A percentile compares a stretch with the other conserved stretches of the same genome.
phyloP scores from a whole-genome alignment of 1,140 invertebrate genomes.

The Eumeta japonica region DNA sequence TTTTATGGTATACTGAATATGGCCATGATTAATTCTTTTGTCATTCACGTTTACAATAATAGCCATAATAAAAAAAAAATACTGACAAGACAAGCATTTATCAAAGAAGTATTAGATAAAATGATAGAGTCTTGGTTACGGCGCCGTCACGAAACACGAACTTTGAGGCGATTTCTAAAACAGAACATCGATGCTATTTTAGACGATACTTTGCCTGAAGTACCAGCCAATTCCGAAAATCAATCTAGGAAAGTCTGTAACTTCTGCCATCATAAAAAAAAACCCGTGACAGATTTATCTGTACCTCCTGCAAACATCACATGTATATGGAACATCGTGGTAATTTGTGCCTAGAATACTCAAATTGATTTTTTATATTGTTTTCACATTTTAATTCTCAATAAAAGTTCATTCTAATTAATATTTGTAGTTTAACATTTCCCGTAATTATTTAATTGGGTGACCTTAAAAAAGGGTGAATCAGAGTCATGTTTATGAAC shows the following conservation, averaged over 20 bases:
- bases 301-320: conserved; percentile 6
- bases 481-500: not conserved
- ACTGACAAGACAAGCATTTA: conserved; percentile 3
- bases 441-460: not conserved
- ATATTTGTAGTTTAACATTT: not conserved
- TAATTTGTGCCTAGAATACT: conserved; percentile 6
- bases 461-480: not conserved
- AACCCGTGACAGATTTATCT: conserved; percentile 6
- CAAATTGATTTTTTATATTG: conserved; percentile 1
- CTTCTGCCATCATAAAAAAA: conserved; percentile 4
- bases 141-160: not conserved
- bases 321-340: conserved; percentile 5
- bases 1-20: conserved; percentile 10
- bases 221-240: conserved; percentile 1
- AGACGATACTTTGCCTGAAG: not conserved
- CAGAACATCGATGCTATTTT: conserved; percentile 1
- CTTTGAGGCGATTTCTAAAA: not conserved
- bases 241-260: not conserved
- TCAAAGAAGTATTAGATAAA: conserved; percentile 1
- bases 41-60: conserved; percentile 9
- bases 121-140: conserved; percentile 1
- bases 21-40: conserved; percentile 8
- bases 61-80: not conserved
- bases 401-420: conserved; percentile 1
- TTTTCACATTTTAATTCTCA: conserved; percentile 1